A percentile compares a stretch with the other conserved stretches of the same genome.
Conservation (phyloP, 1,140 invertebrate species). For the Caerostris darwini region DNA sequence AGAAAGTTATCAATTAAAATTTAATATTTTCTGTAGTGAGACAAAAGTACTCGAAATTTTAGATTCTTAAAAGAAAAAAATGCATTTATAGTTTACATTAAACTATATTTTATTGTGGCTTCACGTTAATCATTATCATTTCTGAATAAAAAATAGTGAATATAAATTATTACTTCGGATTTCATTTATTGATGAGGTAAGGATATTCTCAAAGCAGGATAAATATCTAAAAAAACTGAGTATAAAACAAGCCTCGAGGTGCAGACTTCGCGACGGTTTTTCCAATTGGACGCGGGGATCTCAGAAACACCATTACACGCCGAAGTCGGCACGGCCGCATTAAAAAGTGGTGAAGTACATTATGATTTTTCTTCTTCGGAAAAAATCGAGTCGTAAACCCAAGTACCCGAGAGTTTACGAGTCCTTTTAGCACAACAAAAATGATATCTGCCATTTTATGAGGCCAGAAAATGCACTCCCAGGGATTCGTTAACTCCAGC, state of each 20-base stretch:
- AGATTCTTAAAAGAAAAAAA: too few relatives aligned
- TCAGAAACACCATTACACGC: slow-evolving; percentile 8
- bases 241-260: background rate
- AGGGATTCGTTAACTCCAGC: slow-evolving; percentile 34
- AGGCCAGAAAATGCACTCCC: slow-evolving; percentile 35
- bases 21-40: too few relatives aligned
- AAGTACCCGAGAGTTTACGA: slow-evolving; percentile 51
- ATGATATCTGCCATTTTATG: slow-evolving; percentile 54
- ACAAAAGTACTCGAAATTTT: too few relatives aligned
- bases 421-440: slow-evolving; percentile 57
- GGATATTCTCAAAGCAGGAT: background rate
- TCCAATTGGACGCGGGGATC: background rate
- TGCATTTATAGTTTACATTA: too few relatives aligned
- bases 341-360: slow-evolving; percentile 57
- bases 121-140: too few relatives aligned
- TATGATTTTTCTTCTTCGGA: slow-evolving; percentile 56
- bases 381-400: slow-evolving; percentile 63
- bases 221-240: background rate
- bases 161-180: too few relatives aligned
- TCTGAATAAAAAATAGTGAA: too few relatives aligned
- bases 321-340: background rate
- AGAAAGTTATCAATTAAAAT: too few relatives aligned
- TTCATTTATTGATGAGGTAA: too few relatives aligned
- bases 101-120: too few relatives aligned
- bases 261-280: background rate